A percentile compares a stretch with the other conserved stretches of the same genome.
Conservation (phyloP, 2,113 vertebrate genomes). For the Lepidothrix coronata region DNA sequence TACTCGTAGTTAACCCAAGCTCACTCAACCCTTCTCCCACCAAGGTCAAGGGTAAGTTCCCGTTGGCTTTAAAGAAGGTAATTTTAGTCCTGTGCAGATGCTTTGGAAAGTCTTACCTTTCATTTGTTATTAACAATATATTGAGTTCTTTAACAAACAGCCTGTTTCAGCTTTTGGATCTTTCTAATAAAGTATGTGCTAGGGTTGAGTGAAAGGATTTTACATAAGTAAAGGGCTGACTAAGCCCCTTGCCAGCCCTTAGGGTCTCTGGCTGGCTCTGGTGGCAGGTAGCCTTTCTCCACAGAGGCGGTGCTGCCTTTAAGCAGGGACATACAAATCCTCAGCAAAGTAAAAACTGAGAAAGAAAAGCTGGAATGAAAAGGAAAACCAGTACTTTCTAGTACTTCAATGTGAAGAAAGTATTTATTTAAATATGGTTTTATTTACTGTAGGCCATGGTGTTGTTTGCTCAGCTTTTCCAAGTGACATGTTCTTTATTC, state of each 20-base stretch:
- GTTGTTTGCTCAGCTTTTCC: neutral
- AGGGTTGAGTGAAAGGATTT: neutral
- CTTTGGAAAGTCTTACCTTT: conserved; percentile 22
- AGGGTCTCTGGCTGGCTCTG: neutral
- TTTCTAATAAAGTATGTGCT: neutral
- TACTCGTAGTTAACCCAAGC: neutral
- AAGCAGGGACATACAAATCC: neutral
- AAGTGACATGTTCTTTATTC: neutral
- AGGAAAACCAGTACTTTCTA: neutral
- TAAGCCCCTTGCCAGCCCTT: neutral
- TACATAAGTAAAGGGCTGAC: neutral
- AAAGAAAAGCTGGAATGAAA: neutral
- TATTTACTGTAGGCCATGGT: neutral
- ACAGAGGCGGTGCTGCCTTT: neutral
- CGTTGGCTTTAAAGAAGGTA: neutral
- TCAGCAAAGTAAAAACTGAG: neutral
- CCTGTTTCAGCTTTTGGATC: neutral
- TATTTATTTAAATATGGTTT: neutral
- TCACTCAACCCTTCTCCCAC: neutral
- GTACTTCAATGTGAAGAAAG: neutral
- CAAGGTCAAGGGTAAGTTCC: neutral
- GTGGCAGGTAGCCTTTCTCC: neutral
- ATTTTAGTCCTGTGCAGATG: neutral
- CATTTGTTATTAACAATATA: neutral
- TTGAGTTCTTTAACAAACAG: neutral